Evolutionary conservation across 2,888 invertebrate species (phyloP).

Genomic region (Diarsia dahlii): DNA sequence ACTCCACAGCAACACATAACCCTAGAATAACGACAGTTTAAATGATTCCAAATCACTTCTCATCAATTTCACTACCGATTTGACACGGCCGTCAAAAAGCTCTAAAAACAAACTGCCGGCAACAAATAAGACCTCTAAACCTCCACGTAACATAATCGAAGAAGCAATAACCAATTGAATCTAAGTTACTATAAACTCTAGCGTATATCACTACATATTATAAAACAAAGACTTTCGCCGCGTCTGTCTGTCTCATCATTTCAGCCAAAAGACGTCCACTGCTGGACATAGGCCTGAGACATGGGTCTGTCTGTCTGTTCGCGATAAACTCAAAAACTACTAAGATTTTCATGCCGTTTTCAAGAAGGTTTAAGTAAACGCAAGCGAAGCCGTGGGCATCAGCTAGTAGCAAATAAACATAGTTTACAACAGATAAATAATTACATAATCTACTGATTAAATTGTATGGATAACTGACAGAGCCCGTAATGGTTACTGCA

Average conservation of each 20-base stretch:
- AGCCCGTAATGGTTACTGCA: conserved; percentile 23
- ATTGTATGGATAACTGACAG: conserved; percentile 38
- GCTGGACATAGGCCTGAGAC: no score
- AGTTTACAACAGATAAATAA: conserved; percentile 22
- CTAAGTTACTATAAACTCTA: conserved; percentile 12
- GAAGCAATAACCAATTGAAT: conserved; percentile 23
- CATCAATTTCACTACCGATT: not conserved
- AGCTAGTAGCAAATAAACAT: conserved; percentile 31
- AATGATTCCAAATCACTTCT: not conserved
- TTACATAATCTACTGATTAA: conserved; percentile 51
- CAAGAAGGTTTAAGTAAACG: no score
- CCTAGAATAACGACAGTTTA: not conserved
- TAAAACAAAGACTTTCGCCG: no score
- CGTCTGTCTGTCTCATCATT: no score
- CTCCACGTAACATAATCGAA: conserved; percentile 27
- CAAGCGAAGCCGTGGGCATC: no score
- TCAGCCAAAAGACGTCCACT: no score
- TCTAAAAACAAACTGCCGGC: conserved; percentile 5
- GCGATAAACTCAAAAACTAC: no score
- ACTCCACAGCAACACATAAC: not conserved
- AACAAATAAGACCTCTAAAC: conserved; percentile 6
- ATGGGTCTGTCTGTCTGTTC: no score
- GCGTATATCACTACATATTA: not conserved
- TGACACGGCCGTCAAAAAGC: not conserved
- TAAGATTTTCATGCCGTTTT: no score